phyloP scores from a whole-genome alignment of 2,113 vertebrate genomes.

The Anhinga anhinga region DNA sequence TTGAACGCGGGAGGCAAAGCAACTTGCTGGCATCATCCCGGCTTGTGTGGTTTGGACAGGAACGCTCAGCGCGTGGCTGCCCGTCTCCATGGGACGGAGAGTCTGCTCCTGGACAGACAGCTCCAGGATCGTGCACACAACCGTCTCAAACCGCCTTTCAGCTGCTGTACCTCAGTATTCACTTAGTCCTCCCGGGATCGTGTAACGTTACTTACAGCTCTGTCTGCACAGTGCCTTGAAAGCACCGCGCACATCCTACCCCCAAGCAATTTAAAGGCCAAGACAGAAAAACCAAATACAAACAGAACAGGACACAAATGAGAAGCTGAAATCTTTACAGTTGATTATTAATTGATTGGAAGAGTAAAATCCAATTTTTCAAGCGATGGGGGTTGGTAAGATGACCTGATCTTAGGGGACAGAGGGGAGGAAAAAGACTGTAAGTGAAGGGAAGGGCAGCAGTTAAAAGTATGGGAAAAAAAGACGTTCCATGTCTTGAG shows the following conservation, averaged over 20 bases:
- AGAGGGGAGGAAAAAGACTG: neutral
- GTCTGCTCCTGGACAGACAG: neutral
- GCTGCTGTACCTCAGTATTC: accelerated
- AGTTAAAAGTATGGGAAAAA: neutral
- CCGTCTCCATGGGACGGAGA: accelerated
- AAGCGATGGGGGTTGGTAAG: neutral
- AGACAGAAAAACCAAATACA: no score
- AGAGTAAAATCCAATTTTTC: neutral
- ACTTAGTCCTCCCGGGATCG: accelerated
- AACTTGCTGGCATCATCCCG: neutral
- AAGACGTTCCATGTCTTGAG: no score
- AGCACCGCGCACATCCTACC: neutral
- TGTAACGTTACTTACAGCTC: accelerated
- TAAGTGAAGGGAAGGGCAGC: neutral
- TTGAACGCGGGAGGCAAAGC: neutral
- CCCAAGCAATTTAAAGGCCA: no score
- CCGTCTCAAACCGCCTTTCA: neutral
- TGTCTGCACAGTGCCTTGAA: neutral
- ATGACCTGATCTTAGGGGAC: neutral
- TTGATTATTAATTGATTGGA: neutral
- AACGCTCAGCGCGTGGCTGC: neutral
- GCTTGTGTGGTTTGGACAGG: neutral
- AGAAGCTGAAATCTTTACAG: neutral
- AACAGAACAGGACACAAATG: neutral
- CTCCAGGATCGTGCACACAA: neutral